A percentile compares a stretch with the other conserved stretches of the same genome.
These are phyloP conservation scores for Himalopsyche phryganea DNA, from an alignment of 1,140 invertebrate species.

Conservation along the genomic window DNA sequence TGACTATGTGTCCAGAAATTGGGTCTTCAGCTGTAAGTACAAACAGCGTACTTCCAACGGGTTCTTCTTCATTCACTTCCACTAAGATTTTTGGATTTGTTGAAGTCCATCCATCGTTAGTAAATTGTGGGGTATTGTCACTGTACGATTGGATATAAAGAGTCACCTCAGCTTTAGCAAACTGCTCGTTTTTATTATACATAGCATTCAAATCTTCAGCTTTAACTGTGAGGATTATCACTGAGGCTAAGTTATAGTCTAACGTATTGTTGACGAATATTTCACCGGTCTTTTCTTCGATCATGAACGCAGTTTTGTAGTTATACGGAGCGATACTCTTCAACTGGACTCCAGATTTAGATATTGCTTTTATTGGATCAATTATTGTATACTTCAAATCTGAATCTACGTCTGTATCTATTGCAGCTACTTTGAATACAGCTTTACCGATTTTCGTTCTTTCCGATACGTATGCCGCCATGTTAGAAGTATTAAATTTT, in stretches of 20 bases:
- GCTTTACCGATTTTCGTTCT: conserved; percentile 61
- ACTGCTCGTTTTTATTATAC: conserved; percentile 63
- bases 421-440: conserved; percentile 62
- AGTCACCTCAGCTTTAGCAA: conserved; percentile 65
- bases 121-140: conserved; percentile 75
- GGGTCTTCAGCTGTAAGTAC: conserved; percentile 72
- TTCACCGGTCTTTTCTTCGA: conserved; percentile 66
- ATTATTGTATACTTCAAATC: conserved; percentile 65
- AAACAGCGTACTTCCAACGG: conserved; percentile 72
- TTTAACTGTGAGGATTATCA: conserved; percentile 73
- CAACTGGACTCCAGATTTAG: conserved; percentile 70
- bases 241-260: conserved; percentile 76
- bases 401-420: conserved; percentile 68
- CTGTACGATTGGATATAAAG: conserved; percentile 77
- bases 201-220: conserved; percentile 70
- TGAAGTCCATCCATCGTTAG: conserved; percentile 63
- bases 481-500: conserved; percentile 63
- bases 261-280: conserved; percentile 67
- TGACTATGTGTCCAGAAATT: conserved; percentile 59
- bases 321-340: conserved; percentile 60
- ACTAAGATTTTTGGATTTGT: conserved; percentile 65
- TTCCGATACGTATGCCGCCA: conserved; percentile 69
- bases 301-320: conserved; percentile 66
- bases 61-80: conserved; percentile 71
- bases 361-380: conserved; percentile 66